A percentile compares a stretch with the other conserved stretches of the same genome.
Evolutionary conservation across 2,113 vertebrate species (phyloP).

Genomic region (Empidonax traillii): DNA sequence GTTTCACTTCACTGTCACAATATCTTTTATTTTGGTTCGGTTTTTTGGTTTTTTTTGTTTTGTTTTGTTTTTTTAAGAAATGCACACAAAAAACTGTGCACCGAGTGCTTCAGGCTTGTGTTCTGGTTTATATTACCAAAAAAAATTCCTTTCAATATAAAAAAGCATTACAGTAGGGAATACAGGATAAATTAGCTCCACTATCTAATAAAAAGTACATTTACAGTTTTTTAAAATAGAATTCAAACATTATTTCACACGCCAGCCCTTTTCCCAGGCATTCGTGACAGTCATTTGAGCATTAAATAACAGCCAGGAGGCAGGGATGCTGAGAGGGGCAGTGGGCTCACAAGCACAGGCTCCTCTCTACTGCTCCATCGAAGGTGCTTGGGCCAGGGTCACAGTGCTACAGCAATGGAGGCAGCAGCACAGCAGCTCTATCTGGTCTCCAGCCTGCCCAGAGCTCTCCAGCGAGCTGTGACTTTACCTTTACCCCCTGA

Average conservation of each 20-base stretch:
- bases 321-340: not conserved
- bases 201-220: conserved; percentile 67
- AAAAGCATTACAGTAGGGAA: conserved; percentile 67
- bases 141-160: conserved; percentile 70
- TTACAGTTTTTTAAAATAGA: conserved; percentile 75
- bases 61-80: conserved; percentile 72
- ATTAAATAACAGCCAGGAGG: not conserved
- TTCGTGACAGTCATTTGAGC: conserved; percentile 36
- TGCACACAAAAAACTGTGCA: conserved; percentile 70
- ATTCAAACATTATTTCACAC: conserved; percentile 54
- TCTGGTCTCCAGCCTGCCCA: not conserved
- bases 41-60: conserved; percentile 56
- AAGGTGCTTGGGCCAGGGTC: not conserved
- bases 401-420: not conserved
- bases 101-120: conserved; percentile 63
- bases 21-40: conserved; percentile 37
- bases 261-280: conserved; percentile 39
- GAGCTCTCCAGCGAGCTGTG: not conserved
- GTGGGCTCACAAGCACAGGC: not conserved
- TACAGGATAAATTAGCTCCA: conserved; percentile 78
- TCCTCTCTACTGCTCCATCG: not conserved
- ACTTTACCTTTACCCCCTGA: not conserved
- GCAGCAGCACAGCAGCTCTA: not conserved
- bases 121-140: conserved; percentile 76
- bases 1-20: conserved; percentile 68